These are phyloP conservation scores for Irena cyanogastra DNA, from an alignment of 2,113 vertebrate species.

Conservation along the genomic window DNA sequence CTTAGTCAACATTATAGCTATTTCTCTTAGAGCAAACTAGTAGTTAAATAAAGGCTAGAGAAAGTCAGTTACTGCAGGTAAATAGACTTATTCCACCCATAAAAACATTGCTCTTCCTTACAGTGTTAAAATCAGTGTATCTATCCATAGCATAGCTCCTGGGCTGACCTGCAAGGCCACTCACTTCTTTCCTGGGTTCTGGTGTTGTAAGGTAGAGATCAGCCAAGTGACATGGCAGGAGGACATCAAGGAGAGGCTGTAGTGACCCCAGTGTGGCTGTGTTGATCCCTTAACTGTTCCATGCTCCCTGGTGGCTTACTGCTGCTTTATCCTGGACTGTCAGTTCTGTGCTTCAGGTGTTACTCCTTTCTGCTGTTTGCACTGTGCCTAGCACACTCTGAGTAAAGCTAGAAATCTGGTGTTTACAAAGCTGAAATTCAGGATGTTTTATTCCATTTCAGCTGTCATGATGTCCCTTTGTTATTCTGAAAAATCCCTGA, in stretches of 20 bases:
- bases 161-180: background rate
- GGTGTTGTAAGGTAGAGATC: background rate
- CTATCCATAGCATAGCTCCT: background rate
- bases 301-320: background rate
- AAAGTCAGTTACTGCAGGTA: background rate
- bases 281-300: background rate
- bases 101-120: background rate
- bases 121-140: background rate
- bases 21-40: background rate
- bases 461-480: background rate
- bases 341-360: background rate
- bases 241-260: background rate
- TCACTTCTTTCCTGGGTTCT: background rate
- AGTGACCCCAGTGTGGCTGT: accelerated
- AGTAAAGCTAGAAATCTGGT: background rate
- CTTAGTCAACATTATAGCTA: background rate
- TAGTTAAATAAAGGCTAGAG: background rate
- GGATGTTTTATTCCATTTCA: background rate
- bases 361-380: background rate
- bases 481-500: background rate
- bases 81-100: background rate
- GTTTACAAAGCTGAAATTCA: background rate
- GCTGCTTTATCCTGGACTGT: background rate
- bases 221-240: background rate
- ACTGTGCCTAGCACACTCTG: background rate